Percentiles rank a stretch among this genome's conserved stretches.
These are phyloP conservation scores for Microtus pennsylvanicus DNA, from an alignment of 2,113 vertebrate species.

Conservation along the genomic window DNA sequence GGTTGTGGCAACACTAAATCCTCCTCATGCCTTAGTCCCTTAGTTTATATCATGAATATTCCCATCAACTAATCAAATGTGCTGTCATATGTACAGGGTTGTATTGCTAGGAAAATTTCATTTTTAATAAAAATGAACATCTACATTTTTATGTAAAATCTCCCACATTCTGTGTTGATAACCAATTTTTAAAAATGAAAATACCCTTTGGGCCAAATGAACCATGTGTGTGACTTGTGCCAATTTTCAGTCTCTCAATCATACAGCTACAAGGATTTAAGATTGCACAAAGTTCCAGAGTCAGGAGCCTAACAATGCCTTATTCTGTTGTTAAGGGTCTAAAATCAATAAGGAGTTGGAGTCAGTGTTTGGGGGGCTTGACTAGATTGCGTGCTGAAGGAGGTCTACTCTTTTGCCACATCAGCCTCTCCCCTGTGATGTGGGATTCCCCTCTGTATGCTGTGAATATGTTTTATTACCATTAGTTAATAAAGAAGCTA, in stretches of 20 bases:
- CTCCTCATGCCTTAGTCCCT: neutral
- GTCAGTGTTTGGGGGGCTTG: neutral
- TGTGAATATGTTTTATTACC: no score
- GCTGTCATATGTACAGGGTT: neutral
- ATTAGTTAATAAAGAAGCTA: no score
- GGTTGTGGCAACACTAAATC: neutral
- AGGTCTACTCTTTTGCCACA: neutral
- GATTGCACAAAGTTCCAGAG: neutral
- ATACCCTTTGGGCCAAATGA: neutral
- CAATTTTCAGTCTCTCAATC: neutral
- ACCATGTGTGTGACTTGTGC: neutral
- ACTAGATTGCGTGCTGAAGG: neutral
- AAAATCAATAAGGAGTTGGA: neutral
- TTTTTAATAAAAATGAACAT: conserved; percentile 15
- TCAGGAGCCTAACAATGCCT: neutral
- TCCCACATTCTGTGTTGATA: neutral
- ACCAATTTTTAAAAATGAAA: neutral
- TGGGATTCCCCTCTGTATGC: no score
- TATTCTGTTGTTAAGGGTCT: neutral
- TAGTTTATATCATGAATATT: neutral
- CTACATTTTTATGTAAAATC: conserved; percentile 5
- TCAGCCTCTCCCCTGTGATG: neutral
- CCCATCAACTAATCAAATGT: neutral
- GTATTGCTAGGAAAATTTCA: neutral
- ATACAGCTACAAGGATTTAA: neutral